Percentiles rank a stretch among this genome's conserved stretches.
phyloP scores from a whole-genome alignment of 2,113 vertebrate species.

The Boleophthalmus pectinirostris region DNA sequence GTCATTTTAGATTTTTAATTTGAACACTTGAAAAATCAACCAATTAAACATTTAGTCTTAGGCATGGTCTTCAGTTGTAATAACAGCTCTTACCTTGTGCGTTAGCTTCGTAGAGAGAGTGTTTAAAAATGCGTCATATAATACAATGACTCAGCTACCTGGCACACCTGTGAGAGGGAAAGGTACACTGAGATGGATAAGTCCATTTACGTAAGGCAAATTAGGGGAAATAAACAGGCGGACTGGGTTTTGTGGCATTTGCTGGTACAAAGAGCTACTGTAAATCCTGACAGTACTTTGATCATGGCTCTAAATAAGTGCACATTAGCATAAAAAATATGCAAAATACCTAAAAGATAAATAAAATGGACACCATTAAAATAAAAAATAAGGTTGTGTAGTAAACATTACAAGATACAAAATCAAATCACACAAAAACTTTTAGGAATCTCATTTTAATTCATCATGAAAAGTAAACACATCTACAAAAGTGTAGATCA shows the following conservation, averaged over 20 bases:
- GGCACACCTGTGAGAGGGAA: conserved; percentile 25
- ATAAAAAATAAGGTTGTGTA: too few species aligned
- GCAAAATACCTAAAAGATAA: too few species aligned
- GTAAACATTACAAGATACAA: not conserved
- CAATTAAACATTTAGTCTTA: not conserved
- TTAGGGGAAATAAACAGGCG: not conserved
- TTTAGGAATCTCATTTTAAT: conserved; percentile 79
- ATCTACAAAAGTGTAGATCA: conserved; percentile 79
- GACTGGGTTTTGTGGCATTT: not conserved
- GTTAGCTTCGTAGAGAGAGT: conserved; percentile 12
- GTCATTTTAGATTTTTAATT: not conserved
- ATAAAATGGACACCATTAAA: too few species aligned
- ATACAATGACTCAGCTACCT: not conserved
- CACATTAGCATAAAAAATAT: not conserved
- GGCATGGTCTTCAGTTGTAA: not conserved
- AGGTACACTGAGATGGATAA: not conserved
- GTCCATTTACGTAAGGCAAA: not conserved
- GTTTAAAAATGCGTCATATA: conserved; percentile 5
- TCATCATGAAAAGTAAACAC: conserved; percentile 77
- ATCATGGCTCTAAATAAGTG: not conserved
- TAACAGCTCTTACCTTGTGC: conserved; percentile 40
- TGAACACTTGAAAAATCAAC: not conserved
- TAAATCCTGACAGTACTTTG: not conserved
- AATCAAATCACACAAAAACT: not conserved
- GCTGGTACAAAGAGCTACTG: not conserved